Evolutionary conservation across 2,797 vertebrate genomes (phyloP).

Genomic region (Intellagama lesueurii): DNA sequence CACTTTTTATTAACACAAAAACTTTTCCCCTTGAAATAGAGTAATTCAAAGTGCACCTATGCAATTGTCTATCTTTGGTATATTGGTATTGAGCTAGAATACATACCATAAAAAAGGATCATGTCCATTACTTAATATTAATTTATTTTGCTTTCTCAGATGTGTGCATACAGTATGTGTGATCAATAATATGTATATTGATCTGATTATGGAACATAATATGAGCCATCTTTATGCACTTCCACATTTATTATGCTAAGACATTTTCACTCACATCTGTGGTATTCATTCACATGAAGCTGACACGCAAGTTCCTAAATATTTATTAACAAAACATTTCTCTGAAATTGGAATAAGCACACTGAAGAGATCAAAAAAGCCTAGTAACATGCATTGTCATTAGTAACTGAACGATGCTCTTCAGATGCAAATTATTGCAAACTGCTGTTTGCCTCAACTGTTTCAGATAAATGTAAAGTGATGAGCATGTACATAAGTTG

Average conservation of each 20-base stretch:
- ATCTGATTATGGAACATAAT: slow-evolving; percentile 20
- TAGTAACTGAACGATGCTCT: neutral
- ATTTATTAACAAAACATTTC: neutral
- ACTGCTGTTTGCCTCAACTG: slow-evolving; percentile 5
- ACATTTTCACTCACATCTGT: neutral
- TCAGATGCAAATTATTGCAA: neutral
- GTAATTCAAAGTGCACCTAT: no score
- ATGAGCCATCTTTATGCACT: neutral
- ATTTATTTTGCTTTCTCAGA: slow-evolving; percentile 12
- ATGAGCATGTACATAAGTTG: slow-evolving; percentile 7
- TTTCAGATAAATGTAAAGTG: slow-evolving; percentile 20
- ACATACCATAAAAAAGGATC: neutral
- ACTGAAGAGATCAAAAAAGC: slow-evolving; percentile 1
- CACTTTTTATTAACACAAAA: no score
- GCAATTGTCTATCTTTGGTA: no score
- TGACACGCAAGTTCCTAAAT: slow-evolving; percentile 5
- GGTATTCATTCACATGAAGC: slow-evolving; percentile 12
- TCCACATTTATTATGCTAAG: slow-evolving; percentile 19
- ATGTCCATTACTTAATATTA: neutral
- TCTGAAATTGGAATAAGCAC: slow-evolving; percentile 7
- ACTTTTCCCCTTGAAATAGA: no score
- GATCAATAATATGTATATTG: neutral
- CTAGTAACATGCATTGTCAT: neutral
- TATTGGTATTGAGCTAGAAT: no score
- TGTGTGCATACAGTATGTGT: neutral